Evolutionary conservation across 2,797 vertebrate genomes (phyloP), one percentile per base, ranked within the genome.

Genomic region (Fistularia commersonii): DNA sequence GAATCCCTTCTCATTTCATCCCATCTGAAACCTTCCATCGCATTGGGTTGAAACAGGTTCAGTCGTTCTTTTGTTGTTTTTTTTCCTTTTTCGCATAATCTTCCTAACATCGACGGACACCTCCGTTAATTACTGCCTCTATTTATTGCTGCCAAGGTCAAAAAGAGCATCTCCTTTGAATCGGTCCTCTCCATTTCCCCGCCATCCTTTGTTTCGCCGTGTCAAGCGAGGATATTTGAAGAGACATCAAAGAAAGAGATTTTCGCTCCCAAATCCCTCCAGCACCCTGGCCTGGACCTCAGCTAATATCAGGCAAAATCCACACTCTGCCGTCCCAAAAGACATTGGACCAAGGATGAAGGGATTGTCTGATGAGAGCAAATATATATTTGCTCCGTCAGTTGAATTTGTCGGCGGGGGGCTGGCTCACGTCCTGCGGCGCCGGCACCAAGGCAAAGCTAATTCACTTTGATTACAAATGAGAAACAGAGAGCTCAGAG

Each of bases 341-440:
- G 74, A 81, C 83, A 58, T 50, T 62, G 65, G 73, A 71, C 63
- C 70, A 64, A 64, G 76, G 73, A 77, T 83, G 71, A 79, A 81
- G 74, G 76, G 75, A 82, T 55, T 79, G 77, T 80, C 69, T 74
- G 81, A 77, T 77, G 72, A 82, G 74, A 77, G 66, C 54, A 71
- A 69, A 64, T 72, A 50, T 80, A 72, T 82, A 78, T 82, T 85
- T 83, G 63, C 70, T 65, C 64, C 72, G 72, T 76, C 61, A 70
- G 80, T 80, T 69, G 61, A 76, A 70, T 63, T 67, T 78, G 74
- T 80, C 84, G 76, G 69, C 55, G 45, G 71, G 74, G 60, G 60
- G 60, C 50, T 58, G 70, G 69, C 63, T 69, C 77, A 65, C 61
- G 68, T 42, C 35, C 57, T 61, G 66, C 54, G 41, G 51, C 35